phyloP scores from a whole-genome alignment of 2,113 vertebrate genomes.

The Strix aluco region DNA sequence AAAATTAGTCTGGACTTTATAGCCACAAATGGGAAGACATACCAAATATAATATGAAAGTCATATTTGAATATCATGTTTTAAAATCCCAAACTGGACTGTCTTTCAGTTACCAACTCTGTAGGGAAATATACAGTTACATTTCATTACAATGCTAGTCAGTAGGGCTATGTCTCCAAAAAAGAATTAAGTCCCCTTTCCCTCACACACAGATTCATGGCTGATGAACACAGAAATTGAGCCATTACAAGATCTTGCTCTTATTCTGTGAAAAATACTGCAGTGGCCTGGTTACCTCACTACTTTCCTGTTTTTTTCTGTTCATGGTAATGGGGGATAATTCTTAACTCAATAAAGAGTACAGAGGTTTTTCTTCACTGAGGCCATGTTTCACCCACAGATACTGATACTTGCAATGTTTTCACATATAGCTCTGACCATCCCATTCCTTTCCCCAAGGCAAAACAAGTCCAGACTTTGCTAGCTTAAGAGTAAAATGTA shows the following conservation, averaged over 20 bases:
- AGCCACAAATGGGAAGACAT: conserved; percentile 5
- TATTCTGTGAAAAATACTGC: neutral
- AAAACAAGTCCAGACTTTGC: neutral
- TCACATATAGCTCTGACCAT: neutral
- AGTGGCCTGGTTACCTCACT: neutral
- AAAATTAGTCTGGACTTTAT: conserved; percentile 1
- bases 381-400: neutral
- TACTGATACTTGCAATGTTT: neutral
- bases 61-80: conserved; percentile 36
- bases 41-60: conserved; percentile 41
- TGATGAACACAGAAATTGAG: neutral
- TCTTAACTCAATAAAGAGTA: neutral
- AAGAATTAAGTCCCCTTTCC: neutral
- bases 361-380: neutral
- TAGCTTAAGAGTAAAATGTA: neutral
- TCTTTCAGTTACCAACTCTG: neutral
- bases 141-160: conserved; percentile 10
- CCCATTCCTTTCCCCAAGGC: neutral
- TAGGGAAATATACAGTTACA: conserved; percentile 35
- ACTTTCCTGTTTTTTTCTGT: neutral
- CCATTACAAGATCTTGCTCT: neutral
- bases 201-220: neutral
- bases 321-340: neutral
- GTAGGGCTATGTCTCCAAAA: neutral
- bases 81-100: conserved; percentile 7